phyloP scores from a whole-genome alignment of 2,888 invertebrate species.

The Lottia scabra region DNA sequence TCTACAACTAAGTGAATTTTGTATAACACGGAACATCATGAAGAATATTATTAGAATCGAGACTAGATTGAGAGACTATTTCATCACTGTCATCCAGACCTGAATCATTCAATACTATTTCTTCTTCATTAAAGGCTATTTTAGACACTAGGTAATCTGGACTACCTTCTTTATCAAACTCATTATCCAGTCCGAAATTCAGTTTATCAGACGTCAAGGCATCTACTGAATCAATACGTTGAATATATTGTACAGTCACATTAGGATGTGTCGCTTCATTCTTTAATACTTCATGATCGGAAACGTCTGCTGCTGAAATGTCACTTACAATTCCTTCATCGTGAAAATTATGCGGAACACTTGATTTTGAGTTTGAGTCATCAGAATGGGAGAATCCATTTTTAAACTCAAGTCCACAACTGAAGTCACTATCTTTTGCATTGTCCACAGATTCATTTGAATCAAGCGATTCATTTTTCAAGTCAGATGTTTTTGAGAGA shows the following conservation, averaged over 20 bases:
- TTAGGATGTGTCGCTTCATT: background rate
- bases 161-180: background rate
- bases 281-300: background rate
- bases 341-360: too few species aligned
- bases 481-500: too few species aligned
- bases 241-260: background rate
- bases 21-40: too few species aligned
- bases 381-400: too few species aligned
- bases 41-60: too few species aligned
- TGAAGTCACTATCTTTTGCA: too few species aligned
- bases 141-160: background rate
- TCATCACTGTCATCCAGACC: slow-evolving; percentile 3
- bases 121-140: background rate
- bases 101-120: background rate
- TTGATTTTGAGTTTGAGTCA: too few species aligned
- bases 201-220: background rate
- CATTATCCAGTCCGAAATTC: background rate
- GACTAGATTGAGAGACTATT: background rate
- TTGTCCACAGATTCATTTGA: too few species aligned
- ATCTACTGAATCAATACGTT: background rate
- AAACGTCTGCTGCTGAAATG: background rate
- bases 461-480: too few species aligned
- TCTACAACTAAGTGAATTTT: too few species aligned
- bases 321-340: background rate
- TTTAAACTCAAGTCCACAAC: too few species aligned